Base-by-base conservation (phyloP, 1,140 invertebrate genomes). In the Harpegnathos saltator region DNA sequence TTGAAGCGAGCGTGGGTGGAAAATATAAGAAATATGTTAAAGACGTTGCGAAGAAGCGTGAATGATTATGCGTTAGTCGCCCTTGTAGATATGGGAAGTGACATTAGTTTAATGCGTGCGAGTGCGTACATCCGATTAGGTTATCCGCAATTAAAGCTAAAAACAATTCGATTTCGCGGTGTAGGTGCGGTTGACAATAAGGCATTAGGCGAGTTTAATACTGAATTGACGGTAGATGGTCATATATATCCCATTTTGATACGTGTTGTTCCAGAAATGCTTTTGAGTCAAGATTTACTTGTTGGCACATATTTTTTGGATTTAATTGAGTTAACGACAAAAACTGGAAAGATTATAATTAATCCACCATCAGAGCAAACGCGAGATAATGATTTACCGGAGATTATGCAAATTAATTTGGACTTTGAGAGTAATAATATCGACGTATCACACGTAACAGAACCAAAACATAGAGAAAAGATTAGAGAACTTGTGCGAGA, bases 221-320 rank as follows among this genome's bases (percentile, higher is more conserved):
- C 59, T 0, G 19, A 15, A 14, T 19, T 82, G 0, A 54, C 11
- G 11, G 29, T 72, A 4, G 78, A 72, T 4, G 29, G 22, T 0
- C 14, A 19, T 12, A 1, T n/a, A 17, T 58, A 58, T 29, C 33
- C 48, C 7, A 59, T 82, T 22, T n/a, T 24, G 4, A 1, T 48
- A 1, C 50, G 44, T 2, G 50, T 82, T 0, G 50, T 73, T 14
- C 22, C 59, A 0, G 69, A 73, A 14, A 26, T 22, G 0, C n/a
- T 82, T 1, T 56, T 72, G 15, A 29, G 3, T 5, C 29, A 63
- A 9, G 24, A 33, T 24, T 22, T 82, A 0, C 1, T 82, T 1
- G 2, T 82, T 0, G 69, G 80, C 19, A 65, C 15, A 15, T 59
- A 82, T 29, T 82, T 82, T 65, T 5, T 82, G 22, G 56, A 65